These are phyloP conservation scores for Pammene fasciana DNA, from an alignment of 2,888 invertebrate genomes.

Conservation along the genomic window DNA sequence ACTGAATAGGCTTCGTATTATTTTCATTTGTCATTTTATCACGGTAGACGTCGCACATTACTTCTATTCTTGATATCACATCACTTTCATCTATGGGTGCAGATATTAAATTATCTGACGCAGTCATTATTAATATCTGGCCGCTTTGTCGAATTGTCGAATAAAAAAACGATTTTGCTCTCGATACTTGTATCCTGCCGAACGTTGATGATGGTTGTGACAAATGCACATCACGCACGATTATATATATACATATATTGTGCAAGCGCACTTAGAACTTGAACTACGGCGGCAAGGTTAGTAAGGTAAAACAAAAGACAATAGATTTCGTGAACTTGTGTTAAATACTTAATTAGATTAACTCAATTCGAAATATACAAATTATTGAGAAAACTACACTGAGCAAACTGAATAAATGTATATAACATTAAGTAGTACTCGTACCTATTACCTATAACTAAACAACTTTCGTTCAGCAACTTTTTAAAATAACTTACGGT, in stretches of 20 bases:
- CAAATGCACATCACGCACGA: neutral
- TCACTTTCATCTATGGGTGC: conserved; percentile 20
- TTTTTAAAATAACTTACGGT: no score
- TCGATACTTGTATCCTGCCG: neutral
- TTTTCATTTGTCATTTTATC: conserved; percentile 16
- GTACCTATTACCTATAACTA: no score
- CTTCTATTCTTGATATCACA: conserved; percentile 10
- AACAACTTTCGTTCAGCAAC: no score
- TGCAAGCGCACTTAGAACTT: conserved; percentile 29
- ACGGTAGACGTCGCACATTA: neutral
- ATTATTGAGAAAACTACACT: no score
- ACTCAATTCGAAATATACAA: no score
- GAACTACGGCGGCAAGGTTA: conserved; percentile 27
- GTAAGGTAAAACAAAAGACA: conserved; percentile 24
- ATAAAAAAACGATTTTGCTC: neutral
- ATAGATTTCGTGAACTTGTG: conserved; percentile 37
- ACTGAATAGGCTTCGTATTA: conserved; percentile 38
- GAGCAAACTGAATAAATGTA: no score
- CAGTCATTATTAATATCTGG: conserved; percentile 36
- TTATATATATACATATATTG: conserved; percentile 28
- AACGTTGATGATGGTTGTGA: neutral
- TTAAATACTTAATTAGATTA: conserved; percentile 3
- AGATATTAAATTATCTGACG: conserved; percentile 10
- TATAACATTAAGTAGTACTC: no score
- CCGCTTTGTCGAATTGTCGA: no score